Evolutionary conservation across 2,888 invertebrate species (phyloP).

Genomic region (Eurois occulta): DNA sequence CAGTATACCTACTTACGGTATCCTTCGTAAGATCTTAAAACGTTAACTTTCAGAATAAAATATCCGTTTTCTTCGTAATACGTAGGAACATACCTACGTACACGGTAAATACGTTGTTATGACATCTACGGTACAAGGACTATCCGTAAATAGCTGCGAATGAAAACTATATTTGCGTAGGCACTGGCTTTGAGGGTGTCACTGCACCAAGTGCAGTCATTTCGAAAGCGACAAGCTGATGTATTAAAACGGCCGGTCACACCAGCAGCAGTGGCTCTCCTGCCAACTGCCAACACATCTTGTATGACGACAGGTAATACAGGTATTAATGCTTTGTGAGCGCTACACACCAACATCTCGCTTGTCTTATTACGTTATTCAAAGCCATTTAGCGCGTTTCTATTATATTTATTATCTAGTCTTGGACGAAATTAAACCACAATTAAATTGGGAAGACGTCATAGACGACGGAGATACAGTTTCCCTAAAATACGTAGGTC

Average conservation of each 20-base stretch:
- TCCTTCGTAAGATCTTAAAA: too few species aligned
- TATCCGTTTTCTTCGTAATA: slow-evolving; percentile 7
- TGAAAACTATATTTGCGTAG: slow-evolving; percentile 71
- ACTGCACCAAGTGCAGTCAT: slow-evolving; percentile 73
- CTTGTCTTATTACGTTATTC: slow-evolving; percentile 52
- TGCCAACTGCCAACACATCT: slow-evolving; percentile 77
- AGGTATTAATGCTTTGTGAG: slow-evolving; percentile 62
- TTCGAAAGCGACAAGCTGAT: slow-evolving; percentile 77
- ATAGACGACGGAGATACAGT: slow-evolving; percentile 19
- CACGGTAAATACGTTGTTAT: slow-evolving; percentile 29
- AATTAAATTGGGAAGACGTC: slow-evolving; percentile 51
- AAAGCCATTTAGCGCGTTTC: slow-evolving; percentile 55
- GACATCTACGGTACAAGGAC: slow-evolving; percentile 52
- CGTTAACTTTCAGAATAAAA: too few species aligned
- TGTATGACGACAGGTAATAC: slow-evolving; percentile 71
- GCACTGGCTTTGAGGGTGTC: slow-evolving; percentile 68
- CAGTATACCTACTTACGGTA: too few species aligned
- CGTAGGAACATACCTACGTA: background rate
- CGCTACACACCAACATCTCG: slow-evolving; percentile 48
- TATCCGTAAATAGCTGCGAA: slow-evolving; percentile 69
- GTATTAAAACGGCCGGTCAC: slow-evolving; percentile 73
- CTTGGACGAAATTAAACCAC: slow-evolving; percentile 52
- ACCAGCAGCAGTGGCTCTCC: slow-evolving; percentile 29
- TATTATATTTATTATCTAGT: slow-evolving; percentile 53
- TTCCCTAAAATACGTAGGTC: slow-evolving; percentile 33